phyloP scores from a whole-genome alignment of 1,140 invertebrate genomes.

The Aphelinus atriplicis region DNA sequence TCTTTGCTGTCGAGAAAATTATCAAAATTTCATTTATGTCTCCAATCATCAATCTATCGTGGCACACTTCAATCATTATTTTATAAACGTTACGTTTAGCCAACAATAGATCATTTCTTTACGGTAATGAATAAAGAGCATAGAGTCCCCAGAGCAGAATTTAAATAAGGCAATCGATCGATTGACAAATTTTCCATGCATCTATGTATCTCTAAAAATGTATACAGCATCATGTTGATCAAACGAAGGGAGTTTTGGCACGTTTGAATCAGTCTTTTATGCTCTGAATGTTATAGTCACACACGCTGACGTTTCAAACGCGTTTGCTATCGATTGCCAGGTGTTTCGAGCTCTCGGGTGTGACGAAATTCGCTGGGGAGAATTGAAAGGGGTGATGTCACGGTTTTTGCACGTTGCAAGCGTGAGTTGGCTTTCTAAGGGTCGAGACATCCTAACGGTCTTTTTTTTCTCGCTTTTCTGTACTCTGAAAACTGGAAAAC shows the following conservation, averaged over 20 bases:
- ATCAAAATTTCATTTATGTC: slow-evolving; percentile 25
- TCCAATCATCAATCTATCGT: slow-evolving; percentile 24
- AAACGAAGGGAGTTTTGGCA: too few relatives aligned
- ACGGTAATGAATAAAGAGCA: not conserved
- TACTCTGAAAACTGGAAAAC: too few relatives aligned
- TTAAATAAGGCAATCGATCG: slow-evolving; percentile 34
- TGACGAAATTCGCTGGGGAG: slow-evolving; percentile 28
- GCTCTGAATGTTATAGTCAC: not conserved
- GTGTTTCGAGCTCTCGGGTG: slow-evolving; percentile 25
- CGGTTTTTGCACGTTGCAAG: not conserved
- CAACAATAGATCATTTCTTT: slow-evolving; percentile 8
- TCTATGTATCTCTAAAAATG: too few relatives aligned
- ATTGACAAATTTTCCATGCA: slow-evolving; percentile 18
- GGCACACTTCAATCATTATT: slow-evolving; percentile 9
- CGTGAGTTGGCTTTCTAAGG: not conserved
- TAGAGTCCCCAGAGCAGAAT: slow-evolving; percentile 9
- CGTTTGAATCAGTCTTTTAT: too few relatives aligned
- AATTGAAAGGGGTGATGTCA: slow-evolving; percentile 8
- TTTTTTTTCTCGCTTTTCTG: too few relatives aligned
- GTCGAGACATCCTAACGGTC: too few relatives aligned
- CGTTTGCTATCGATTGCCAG: slow-evolving; percentile 24
- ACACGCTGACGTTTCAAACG: not conserved
- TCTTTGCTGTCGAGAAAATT: not conserved
- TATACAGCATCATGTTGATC: too few relatives aligned
- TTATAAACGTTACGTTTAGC: slow-evolving; percentile 27